A percentile compares a stretch with the other conserved stretches of the same genome.
Evolutionary conservation across 2,888 invertebrate genomes (phyloP).

Genomic region (Pyrrhia umbra): DNA sequence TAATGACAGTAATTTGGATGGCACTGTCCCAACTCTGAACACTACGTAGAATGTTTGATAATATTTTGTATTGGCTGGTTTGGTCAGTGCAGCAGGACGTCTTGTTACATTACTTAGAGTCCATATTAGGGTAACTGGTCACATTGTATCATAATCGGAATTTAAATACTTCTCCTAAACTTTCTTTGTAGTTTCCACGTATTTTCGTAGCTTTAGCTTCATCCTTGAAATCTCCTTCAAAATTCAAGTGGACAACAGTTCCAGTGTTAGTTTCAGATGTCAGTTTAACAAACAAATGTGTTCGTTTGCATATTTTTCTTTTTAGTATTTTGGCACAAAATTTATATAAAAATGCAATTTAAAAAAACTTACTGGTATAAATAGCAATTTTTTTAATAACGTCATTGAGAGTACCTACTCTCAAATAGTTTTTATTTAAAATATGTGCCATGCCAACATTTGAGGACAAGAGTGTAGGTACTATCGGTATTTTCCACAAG

Average conservation of each 20-base stretch:
- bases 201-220: neutral
- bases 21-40: conserved; percentile 39
- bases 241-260: neutral
- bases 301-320: neutral
- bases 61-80: neutral
- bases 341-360: too few relatives aligned
- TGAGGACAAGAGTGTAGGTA: too few relatives aligned
- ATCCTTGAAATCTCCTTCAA: neutral
- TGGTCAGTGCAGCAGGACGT: neutral
- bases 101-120: conserved; percentile 9
- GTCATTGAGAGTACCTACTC: neutral
- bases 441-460: too few relatives aligned
- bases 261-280: neutral
- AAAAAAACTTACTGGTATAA: neutral
- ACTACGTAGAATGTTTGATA: conserved; percentile 4
- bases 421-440: neutral
- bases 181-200: too few relatives aligned
- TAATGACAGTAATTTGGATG: conserved; percentile 51
- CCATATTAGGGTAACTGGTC: neutral
- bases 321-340: too few relatives aligned
- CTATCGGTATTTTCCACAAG: too few relatives aligned
- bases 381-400: neutral
- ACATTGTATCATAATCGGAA: neutral
- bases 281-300: neutral
- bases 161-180: neutral